These are phyloP conservation scores for Hirtodrosophila cameraria DNA, from an alignment of 2,888 invertebrate genomes.

Conservation along the genomic window DNA sequence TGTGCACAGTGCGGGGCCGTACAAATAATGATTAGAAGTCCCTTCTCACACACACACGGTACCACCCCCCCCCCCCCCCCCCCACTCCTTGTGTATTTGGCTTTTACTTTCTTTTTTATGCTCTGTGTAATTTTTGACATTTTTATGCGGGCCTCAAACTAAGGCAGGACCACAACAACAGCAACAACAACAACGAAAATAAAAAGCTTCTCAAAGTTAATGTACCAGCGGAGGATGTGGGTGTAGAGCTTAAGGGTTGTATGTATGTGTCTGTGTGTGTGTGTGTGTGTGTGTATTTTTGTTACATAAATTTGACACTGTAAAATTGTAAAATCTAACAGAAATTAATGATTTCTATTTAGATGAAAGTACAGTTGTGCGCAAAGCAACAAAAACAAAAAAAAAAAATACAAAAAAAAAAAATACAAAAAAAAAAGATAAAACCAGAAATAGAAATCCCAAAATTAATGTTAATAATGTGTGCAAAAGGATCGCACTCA, in stretches of 20 bases:
- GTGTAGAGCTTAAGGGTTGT: constrained; percentile 42
- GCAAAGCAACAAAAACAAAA: constrained; percentile 13
- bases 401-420: background rate
- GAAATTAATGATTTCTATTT: constrained; percentile 76
- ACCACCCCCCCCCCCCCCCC: background rate
- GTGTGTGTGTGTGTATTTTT: constrained; percentile 13
- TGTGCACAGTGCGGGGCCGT: constrained; percentile 61
- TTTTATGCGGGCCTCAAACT: constrained; percentile 76
- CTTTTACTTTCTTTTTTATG: constrained; percentile 50
- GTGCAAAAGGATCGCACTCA: no score
- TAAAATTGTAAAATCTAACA: constrained; percentile 74
- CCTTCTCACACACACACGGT: constrained; percentile 46
- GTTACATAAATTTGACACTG: constrained; percentile 75
- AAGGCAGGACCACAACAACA: constrained; percentile 26
- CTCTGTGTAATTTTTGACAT: constrained; percentile 78
- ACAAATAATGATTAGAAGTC: constrained; percentile 80
- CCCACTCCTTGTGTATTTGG: constrained; percentile 43
- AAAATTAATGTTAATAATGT: background rate
- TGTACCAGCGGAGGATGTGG: constrained; percentile 47
- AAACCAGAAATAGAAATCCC: background rate
- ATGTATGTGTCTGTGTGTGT: constrained; percentile 13
- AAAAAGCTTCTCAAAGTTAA: constrained; percentile 63
- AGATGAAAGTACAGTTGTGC: constrained; percentile 61
- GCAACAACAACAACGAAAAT: constrained; percentile 25
- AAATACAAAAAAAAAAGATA: constrained; percentile 1